Percentiles rank a stretch among this genome's conserved stretches.
phyloP scores from a whole-genome alignment of 1,140 invertebrate genomes.

The Reticulitermes speratus region DNA sequence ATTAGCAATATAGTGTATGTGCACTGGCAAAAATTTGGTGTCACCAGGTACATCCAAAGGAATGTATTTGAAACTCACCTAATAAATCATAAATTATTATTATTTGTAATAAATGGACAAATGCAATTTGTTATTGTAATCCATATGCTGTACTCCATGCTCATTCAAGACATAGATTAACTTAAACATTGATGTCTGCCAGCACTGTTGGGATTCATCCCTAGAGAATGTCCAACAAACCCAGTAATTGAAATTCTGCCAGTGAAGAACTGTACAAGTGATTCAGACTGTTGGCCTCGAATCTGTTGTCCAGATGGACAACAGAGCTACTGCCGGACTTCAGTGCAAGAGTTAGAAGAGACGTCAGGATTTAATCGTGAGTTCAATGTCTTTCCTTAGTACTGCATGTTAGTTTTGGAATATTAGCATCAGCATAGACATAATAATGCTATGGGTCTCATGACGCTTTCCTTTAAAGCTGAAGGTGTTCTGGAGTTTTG shows the following conservation, averaged over 20 bases:
- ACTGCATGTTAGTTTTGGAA: neutral
- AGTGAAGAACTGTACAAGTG: slow-evolving; percentile 61
- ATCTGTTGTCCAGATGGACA: slow-evolving; percentile 67
- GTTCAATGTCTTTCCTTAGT: slow-evolving; percentile 27
- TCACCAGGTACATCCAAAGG: too few species aligned
- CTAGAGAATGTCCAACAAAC: slow-evolving; percentile 61
- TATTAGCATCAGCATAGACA: too few species aligned
- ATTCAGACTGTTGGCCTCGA: slow-evolving; percentile 67
- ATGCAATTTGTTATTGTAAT: too few species aligned
- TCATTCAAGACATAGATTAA: neutral
- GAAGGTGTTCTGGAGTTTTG: too few species aligned
- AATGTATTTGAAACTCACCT: too few species aligned
- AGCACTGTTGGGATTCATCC: slow-evolving; percentile 64
- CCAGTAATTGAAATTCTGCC: slow-evolving; percentile 64
- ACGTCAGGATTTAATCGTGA: slow-evolving; percentile 57
- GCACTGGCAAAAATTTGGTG: too few species aligned
- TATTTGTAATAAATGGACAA: too few species aligned
- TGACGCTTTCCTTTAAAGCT: too few species aligned
- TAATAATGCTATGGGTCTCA: too few species aligned
- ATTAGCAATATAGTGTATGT: too few species aligned
- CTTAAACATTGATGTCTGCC: slow-evolving; percentile 17
- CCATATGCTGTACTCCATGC: too few species aligned
- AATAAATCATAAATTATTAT: too few species aligned
- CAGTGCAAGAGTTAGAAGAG: slow-evolving; percentile 59
- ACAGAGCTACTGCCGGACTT: slow-evolving; percentile 64